A percentile compares a stretch with the other conserved stretches of the same genome.
phyloP scores from a whole-genome alignment of 2,797 vertebrate species.

The Rhadinocentrus ornatus region DNA sequence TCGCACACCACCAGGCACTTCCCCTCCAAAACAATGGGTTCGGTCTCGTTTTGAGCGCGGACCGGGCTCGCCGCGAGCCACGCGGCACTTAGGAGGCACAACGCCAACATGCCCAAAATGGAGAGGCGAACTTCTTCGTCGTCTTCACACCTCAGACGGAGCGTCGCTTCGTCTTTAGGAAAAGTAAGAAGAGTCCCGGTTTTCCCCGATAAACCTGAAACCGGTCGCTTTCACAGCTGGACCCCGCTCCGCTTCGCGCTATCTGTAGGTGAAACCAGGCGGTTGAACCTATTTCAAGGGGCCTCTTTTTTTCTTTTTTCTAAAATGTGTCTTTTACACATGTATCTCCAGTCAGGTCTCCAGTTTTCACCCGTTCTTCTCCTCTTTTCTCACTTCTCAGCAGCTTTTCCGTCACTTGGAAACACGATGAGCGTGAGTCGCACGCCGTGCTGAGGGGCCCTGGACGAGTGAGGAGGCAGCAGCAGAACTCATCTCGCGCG shows the following conservation, averaged over 20 bases:
- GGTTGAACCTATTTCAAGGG: constrained; percentile 3
- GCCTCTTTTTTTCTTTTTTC: constrained; percentile 16
- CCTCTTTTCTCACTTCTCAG: constrained; percentile 51
- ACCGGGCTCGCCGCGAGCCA: constrained; percentile 84
- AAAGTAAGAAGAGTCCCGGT: constrained; percentile 40
- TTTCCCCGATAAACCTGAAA: constrained; percentile 18
- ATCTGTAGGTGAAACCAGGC: neutral
- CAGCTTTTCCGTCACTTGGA: constrained; percentile 70
- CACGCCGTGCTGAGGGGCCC: constrained; percentile 78
- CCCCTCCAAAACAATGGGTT: constrained; percentile 95
- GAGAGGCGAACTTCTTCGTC: constrained; percentile 40
- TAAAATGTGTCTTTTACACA: constrained; percentile 4
- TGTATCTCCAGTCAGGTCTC: constrained; percentile 20
- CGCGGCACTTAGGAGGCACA: constrained; percentile 85
- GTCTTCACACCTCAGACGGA: constrained; percentile 60
- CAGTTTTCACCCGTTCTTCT: constrained; percentile 37
- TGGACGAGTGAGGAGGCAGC: constrained; percentile 79
- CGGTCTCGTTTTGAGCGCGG: constrained; percentile 93
- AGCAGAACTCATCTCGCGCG: constrained; percentile 82
- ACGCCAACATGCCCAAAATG: constrained; percentile 83
- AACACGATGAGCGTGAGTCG: constrained; percentile 56
- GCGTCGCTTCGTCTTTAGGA: constrained; percentile 57
- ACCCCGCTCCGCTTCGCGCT: constrained; percentile 20
- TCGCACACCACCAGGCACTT: constrained; percentile 98
- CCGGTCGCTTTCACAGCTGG: constrained; percentile 1